Evolutionary conservation across 92 coral and sea anemone genomes (phyloP), one percentile per base, ranked within the genome.

Genomic region (Porites evermanni): DNA sequence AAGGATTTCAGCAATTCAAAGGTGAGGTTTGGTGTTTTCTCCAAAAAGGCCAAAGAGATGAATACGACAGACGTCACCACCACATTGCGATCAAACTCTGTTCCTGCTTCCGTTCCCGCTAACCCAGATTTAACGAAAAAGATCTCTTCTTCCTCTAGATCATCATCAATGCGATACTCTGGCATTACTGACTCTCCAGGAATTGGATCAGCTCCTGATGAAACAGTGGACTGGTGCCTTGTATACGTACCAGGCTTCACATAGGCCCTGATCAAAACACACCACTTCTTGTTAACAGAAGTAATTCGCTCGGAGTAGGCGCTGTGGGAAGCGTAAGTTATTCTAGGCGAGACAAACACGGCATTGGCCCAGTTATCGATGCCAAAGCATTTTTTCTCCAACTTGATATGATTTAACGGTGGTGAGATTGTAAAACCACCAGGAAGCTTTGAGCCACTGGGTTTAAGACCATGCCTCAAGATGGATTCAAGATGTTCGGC

Each of bases 361-460:
- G 95, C 95, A 38, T 90, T 92, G 1, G 95, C 95, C 95, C 95
- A 92, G 82, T 89, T 89, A 0, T 7, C 6, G 7, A 86, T 76
- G 44, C 93, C 95, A 71, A 75, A 64, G 87, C 75, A 76, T 74
- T 53, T 80, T 73, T 86, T 74, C 0, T 81, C 87, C 11, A 89
- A 63, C 5, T 19, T 23, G 38, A 18, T 64, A 63, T 92, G 95
- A n/a, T 85, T 85, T 19, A 8, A 19, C 2, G 84, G 65, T 77
- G 95, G 95, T 63, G 54, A 81, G 64, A 92, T 92, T 13, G 83
- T 88, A 38, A 53, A 56, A 38, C 75, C 75, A 32, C 44, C 75
- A 17, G 75, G 75, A 71, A 71, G 75, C 24, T 32, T 71, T 18
- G 93, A 89, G 4, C 95, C 93, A 67, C 93, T 72, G 4, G 95